These are phyloP conservation scores for Hemicentrotus pulcherrimus DNA, from an alignment of 35 echinoderm and acorn worm genomes.

Conservation along the genomic window DNA sequence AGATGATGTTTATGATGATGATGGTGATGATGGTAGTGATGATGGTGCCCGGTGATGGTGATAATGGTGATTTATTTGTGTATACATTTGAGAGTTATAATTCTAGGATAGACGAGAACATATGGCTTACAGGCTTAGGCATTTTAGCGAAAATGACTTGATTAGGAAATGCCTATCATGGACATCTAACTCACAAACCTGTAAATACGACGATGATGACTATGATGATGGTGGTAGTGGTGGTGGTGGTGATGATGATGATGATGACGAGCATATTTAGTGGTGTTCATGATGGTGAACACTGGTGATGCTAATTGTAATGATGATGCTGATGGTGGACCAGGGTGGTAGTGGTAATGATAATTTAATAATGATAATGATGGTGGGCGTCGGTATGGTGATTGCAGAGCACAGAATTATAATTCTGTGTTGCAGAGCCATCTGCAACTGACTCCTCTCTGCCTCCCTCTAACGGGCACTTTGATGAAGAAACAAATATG, in stretches of 20 bases:
- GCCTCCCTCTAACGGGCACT: background rate
- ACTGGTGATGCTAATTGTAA: background rate
- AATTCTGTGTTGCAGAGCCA: too few relatives aligned
- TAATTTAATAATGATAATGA: too few relatives aligned
- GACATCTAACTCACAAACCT: too few relatives aligned
- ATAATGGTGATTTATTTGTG: background rate
- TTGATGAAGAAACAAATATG: background rate
- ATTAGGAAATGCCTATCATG: too few relatives aligned
- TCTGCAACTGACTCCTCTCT: background rate
- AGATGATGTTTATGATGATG: constrained; percentile 9
- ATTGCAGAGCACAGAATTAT: too few relatives aligned
- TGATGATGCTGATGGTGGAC: background rate
- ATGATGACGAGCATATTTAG: background rate
- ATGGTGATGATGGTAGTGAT: constrained; percentile 17
- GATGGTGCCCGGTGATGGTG: background rate
- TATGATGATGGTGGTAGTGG: background rate
- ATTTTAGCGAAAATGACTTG: too few relatives aligned
- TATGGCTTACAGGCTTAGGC: too few relatives aligned
- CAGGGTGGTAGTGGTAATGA: background rate
- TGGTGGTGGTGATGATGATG: background rate
- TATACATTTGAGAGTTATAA: too few relatives aligned
- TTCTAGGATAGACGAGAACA: too few relatives aligned
- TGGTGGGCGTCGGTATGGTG: too few relatives aligned
- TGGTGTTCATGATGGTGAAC: background rate
- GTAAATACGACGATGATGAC: background rate